Evolutionary conservation across 1,140 invertebrate genomes (phyloP).

Genomic region (Dolichoris vasculosae): DNA sequence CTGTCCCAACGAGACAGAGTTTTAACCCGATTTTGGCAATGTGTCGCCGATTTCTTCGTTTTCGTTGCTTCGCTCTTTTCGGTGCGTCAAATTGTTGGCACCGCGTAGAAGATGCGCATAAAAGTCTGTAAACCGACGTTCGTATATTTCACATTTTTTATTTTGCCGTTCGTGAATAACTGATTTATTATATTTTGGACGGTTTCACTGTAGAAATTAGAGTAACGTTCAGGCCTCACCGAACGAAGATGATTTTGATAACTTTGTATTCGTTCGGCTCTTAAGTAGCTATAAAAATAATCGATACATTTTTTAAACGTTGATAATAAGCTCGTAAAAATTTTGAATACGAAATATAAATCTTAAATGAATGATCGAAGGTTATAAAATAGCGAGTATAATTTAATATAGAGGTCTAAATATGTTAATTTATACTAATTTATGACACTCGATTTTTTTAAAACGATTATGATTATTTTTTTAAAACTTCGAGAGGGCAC

Average conservation of each 20-base stretch:
- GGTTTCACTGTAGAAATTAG: background rate
- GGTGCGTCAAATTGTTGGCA: background rate
- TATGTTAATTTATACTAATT: too few relatives aligned
- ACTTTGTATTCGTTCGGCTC: background rate
- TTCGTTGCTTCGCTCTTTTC: constrained; percentile 4
- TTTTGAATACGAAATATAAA: too few relatives aligned
- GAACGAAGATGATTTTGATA: background rate
- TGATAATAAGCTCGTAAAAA: too few relatives aligned
- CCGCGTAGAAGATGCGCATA: background rate
- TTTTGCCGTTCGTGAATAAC: background rate
- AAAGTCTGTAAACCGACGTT: background rate
- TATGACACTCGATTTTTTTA: too few relatives aligned
- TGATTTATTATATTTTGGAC: background rate
- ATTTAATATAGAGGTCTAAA: too few relatives aligned
- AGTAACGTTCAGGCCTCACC: too few relatives aligned
- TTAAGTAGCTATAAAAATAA: background rate
- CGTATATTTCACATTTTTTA: background rate
- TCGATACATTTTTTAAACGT: too few relatives aligned
- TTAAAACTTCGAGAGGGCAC: background rate
- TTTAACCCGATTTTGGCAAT: background rate
- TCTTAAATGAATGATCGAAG: too few relatives aligned
- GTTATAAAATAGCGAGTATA: too few relatives aligned
- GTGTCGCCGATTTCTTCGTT: background rate
- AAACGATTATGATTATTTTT: background rate
- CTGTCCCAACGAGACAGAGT: background rate